These are phyloP conservation scores for Rhea americana DNA, from an alignment of 2,113 vertebrate genomes.

Conservation along the genomic window DNA sequence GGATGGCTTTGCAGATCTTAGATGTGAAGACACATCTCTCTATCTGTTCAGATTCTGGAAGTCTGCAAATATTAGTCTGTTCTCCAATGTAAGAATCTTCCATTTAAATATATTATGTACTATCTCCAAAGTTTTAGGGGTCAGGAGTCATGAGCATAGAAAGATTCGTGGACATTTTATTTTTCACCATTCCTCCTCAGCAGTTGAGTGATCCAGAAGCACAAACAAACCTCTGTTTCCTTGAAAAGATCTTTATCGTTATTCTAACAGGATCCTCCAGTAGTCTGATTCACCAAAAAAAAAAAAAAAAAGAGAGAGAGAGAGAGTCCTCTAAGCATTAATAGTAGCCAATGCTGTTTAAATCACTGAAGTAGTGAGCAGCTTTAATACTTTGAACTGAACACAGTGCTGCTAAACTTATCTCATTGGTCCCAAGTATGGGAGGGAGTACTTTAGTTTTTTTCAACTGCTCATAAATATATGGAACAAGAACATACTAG, in stretches of 20 bases:
- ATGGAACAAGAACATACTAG: neutral
- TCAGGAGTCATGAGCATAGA: neutral
- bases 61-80: neutral
- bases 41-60: neutral
- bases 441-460: neutral
- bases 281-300: neutral
- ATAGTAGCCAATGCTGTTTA: neutral
- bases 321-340: neutral
- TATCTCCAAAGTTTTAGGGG: neutral
- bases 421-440: neutral
- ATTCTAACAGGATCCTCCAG: neutral
- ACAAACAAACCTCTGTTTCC: neutral
- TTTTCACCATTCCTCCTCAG: neutral
- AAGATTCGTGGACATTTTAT: neutral
- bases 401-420: neutral
- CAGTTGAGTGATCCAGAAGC: neutral
- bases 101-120: neutral
- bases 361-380: neutral
- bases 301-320: too few species aligned
- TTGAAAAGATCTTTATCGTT: neutral
- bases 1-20: too few species aligned
- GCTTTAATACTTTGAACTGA: neutral
- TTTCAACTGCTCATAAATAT: neutral
- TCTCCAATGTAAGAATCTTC: neutral
- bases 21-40: neutral